Evolutionary conservation across 1,140 invertebrate species (phyloP).

Genomic region (Liolophura sinensis): DNA sequence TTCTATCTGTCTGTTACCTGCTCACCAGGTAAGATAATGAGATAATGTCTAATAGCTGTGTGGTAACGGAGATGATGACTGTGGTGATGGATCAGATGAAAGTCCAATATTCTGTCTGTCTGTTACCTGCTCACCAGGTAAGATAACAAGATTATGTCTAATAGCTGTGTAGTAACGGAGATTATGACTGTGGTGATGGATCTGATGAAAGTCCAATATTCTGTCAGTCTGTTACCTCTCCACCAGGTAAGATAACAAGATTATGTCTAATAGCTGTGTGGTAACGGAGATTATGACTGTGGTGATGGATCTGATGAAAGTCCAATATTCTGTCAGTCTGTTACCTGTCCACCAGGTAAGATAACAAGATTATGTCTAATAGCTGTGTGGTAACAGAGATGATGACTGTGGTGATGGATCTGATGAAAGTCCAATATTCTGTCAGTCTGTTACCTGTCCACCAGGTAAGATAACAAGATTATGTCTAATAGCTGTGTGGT

Average conservation of each 20-base stretch:
- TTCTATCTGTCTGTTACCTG: slow-evolving; percentile 75
- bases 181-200: neutral
- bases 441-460: slow-evolving; percentile 64
- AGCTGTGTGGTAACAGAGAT: too few species aligned
- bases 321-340: too few species aligned
- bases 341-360: slow-evolving; percentile 43
- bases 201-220: slow-evolving; percentile 65
- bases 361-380: too few species aligned
- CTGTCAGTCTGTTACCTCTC: too few species aligned
- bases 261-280: too few species aligned
- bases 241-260: too few species aligned
- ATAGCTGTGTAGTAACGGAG: too few species aligned
- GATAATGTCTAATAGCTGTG: slow-evolving; percentile 51
- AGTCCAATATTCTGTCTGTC: slow-evolving; percentile 86
- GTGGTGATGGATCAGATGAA: slow-evolving; percentile 94
- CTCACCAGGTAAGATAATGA: slow-evolving; percentile 36
- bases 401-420: slow-evolving; percentile 82
- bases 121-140: slow-evolving; percentile 47
- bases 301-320: too few species aligned
- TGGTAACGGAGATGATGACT: slow-evolving; percentile 77
- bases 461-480: too few species aligned
- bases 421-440: slow-evolving; percentile 88
- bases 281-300: too few species aligned
- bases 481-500: neutral
- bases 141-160: neutral